Evolutionary conservation across 2,113 vertebrate species (phyloP).

Genomic region (Pelecanus crispus): DNA sequence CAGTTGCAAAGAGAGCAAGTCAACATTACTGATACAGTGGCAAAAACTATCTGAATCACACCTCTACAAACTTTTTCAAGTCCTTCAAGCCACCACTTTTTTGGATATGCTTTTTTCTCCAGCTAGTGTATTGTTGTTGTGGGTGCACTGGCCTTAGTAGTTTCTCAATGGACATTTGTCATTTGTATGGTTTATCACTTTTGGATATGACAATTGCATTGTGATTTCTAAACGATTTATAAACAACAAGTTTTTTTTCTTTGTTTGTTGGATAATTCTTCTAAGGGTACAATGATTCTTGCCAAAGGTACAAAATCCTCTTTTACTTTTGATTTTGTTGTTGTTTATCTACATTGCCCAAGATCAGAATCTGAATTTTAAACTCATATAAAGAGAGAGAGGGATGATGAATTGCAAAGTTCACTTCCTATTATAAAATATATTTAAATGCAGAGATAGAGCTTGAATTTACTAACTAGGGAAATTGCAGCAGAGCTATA

Average conservation of each 20-base stretch:
- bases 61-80: background rate
- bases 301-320: background rate
- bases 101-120: background rate
- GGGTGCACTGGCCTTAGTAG: background rate
- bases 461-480: conserved; percentile 15
- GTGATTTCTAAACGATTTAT: background rate
- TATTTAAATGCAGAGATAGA: conserved; percentile 8
- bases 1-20: background rate
- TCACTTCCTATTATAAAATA: background rate
- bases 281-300: background rate
- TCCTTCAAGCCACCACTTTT: background rate
- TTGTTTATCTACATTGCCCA: background rate
- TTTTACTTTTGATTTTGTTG: background rate
- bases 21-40: accelerated
- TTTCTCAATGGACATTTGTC: background rate
- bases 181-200: background rate
- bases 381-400: background rate
- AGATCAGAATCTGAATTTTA: background rate
- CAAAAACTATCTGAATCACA: background rate
- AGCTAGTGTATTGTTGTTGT: background rate
- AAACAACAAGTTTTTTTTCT: background rate
- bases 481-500: conserved; percentile 19
- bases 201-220: background rate
- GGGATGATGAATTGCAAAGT: background rate
- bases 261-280: background rate